Conservation (phyloP, 2,888 invertebrate genomes). For the Patella pellucida region DNA sequence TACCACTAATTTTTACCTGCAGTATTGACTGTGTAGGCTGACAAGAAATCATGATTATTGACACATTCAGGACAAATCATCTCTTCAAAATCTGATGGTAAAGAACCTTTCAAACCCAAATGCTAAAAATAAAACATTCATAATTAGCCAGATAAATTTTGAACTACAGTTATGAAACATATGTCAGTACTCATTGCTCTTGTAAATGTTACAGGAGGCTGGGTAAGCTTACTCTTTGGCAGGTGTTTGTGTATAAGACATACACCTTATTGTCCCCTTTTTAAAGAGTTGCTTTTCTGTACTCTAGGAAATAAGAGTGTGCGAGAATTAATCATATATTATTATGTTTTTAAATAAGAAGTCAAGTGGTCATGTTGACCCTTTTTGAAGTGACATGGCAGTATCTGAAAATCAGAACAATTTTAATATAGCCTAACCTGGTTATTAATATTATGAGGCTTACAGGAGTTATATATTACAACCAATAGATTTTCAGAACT, state of each 20-base stretch:
- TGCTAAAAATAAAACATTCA: constrained; percentile 50
- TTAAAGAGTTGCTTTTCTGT: too few species aligned
- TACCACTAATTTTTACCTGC: constrained; percentile 39
- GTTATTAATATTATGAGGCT: too few species aligned
- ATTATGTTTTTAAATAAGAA: too few species aligned
- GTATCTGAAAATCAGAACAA: too few species aligned
- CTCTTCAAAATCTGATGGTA: constrained; percentile 54
- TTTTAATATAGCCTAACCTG: too few species aligned
- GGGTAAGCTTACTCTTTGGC: not conserved
- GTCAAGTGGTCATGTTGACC: too few species aligned
- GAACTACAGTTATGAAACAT: not conserved
- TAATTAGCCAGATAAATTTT: not conserved
- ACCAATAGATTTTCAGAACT: too few species aligned
- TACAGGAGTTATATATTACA: too few species aligned
- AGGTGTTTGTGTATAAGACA: not conserved
- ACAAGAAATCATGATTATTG: constrained; percentile 60
- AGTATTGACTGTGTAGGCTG: constrained; percentile 54
- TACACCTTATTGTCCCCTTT: not conserved
- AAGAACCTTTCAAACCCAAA: constrained; percentile 44
- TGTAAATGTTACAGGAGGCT: not conserved
- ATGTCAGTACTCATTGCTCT: not conserved
- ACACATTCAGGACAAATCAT: constrained; percentile 66
- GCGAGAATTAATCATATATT: too few species aligned
- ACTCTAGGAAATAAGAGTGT: too few species aligned
- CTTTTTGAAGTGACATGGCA: too few species aligned